These are phyloP conservation scores for Taurulus bubalis DNA, from an alignment of 2,113 vertebrate species.

Conservation along the genomic window DNA sequence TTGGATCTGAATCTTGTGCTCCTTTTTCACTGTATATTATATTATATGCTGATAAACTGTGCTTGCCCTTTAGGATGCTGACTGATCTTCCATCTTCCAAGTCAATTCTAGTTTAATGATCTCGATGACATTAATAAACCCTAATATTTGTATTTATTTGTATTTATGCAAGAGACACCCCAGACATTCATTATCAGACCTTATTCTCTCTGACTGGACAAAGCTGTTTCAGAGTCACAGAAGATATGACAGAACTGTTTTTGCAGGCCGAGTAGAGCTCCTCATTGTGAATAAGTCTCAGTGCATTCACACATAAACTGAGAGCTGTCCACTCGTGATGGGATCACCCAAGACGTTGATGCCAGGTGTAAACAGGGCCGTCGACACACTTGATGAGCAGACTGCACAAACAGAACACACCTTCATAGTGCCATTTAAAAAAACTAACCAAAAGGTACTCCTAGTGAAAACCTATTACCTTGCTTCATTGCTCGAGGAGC, in stretches of 20 bases:
- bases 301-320: too few species aligned
- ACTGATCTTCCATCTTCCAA: background rate
- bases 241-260: background rate
- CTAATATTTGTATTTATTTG: background rate
- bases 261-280: background rate
- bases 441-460: too few species aligned
- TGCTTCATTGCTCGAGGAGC: too few species aligned
- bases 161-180: background rate
- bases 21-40: background rate
- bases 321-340: too few species aligned
- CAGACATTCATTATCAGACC: background rate
- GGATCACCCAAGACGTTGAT: too few species aligned
- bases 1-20: slow-evolving; percentile 5
- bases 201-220: background rate
- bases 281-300: background rate
- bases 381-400: too few species aligned
- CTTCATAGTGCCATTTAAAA: too few species aligned
- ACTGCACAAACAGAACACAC: too few species aligned
- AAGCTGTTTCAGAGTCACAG: background rate
- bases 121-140: background rate
- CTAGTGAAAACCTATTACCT: too few species aligned
- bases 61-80: background rate
- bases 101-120: background rate
- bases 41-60: background rate
- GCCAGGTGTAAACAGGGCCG: too few species aligned